Evolutionary conservation across 2,113 vertebrate species (phyloP).

Genomic region (Oceanites oceanicus): DNA sequence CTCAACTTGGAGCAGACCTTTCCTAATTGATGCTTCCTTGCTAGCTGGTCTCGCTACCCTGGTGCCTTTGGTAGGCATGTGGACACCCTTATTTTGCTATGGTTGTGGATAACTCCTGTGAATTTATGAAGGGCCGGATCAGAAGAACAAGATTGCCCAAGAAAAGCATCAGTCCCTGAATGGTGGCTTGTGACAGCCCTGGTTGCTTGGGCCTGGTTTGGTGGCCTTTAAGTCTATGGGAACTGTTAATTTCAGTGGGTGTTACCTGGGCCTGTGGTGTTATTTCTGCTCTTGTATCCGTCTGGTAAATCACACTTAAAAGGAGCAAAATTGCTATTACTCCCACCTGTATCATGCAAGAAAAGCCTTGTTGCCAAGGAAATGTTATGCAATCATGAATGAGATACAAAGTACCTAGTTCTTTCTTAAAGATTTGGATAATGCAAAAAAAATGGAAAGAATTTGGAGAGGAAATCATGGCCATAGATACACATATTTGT

Average conservation of each 20-base stretch:
- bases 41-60: neutral
- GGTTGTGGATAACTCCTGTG: neutral
- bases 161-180: neutral
- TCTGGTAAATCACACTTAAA: neutral
- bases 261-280: neutral
- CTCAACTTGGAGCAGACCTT: neutral
- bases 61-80: neutral
- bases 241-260: neutral
- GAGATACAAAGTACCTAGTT: neutral
- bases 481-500: neutral
- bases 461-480: neutral
- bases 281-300: neutral
- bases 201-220: neutral
- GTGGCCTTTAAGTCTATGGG: neutral
- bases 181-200: neutral
- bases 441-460: neutral
- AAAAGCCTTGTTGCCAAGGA: conserved; percentile 21
- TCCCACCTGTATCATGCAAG: neutral
- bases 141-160: neutral
- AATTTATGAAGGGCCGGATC: neutral
- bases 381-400: neutral
- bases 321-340: neutral
- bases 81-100: neutral
- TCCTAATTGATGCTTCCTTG: neutral
- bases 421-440: neutral